Conservation (phyloP, 1,140 invertebrate species). For the Micrasema minimum region DNA sequence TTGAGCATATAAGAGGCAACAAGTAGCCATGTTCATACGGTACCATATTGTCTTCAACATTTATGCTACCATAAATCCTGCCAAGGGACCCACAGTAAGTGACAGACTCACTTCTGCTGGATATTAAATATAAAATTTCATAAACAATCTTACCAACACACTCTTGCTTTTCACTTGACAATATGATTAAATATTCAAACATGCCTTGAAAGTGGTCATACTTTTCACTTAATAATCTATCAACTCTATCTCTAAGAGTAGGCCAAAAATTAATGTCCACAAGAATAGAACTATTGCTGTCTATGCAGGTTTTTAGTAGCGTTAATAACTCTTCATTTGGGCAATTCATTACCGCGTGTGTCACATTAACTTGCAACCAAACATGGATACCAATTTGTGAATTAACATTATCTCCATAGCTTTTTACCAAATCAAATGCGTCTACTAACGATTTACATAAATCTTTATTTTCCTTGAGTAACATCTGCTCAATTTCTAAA, state of each 20-base stretch:
- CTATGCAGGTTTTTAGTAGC: constrained; percentile 27
- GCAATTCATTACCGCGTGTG: constrained; percentile 31
- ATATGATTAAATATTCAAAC: constrained; percentile 19
- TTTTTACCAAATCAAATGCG: not conserved
- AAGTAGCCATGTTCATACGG: constrained; percentile 57
- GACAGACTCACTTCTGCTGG: not conserved
- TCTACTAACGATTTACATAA: constrained; percentile 7
- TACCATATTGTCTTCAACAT: constrained; percentile 40
- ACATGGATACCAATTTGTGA: constrained; percentile 34
- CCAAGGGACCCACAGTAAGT: constrained; percentile 3
- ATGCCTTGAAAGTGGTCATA: constrained; percentile 5
- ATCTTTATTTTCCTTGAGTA: constrained; percentile 2
- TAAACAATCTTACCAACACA: constrained; percentile 24
- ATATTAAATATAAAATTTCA: constrained; percentile 33
- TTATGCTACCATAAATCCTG: constrained; percentile 27
- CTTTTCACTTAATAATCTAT: not conserved
- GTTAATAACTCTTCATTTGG: constrained; percentile 19
- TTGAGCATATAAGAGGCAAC: constrained; percentile 57
- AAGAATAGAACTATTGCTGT: constrained; percentile 21
- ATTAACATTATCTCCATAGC: constrained; percentile 12
- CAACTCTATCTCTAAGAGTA: constrained; percentile 31
- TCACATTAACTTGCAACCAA: constrained; percentile 37
- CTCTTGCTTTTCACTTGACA: constrained; percentile 16
- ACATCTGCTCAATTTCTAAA: constrained; percentile 28
- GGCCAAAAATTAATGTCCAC: constrained; percentile 20